phyloP scores from a whole-genome alignment of 2,888 invertebrate genomes.

The Mimumesa dahlbomi region DNA sequence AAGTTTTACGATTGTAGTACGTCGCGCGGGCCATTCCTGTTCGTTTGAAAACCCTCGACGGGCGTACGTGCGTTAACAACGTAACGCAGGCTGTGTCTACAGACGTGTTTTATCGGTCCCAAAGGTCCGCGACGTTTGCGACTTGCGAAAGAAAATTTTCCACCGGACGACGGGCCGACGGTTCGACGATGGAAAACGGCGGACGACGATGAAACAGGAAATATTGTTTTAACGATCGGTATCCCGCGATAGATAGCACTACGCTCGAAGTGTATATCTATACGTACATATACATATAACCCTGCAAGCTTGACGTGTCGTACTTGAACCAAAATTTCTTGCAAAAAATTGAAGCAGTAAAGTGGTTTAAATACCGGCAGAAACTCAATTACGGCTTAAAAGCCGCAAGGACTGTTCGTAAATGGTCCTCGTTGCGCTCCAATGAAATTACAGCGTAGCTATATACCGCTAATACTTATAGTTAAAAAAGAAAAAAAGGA shows the following conservation, averaged over 20 bases:
- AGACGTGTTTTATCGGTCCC: conserved; percentile 44
- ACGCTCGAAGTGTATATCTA: conserved; percentile 26
- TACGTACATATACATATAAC: neutral
- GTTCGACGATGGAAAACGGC: conserved; percentile 3
- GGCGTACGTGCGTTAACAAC: conserved; percentile 25
- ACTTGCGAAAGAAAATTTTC: conserved; percentile 7
- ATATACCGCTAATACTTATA: neutral
- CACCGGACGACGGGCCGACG: too few relatives aligned
- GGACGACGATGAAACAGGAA: too few relatives aligned
- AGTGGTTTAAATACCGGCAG: conserved; percentile 41
- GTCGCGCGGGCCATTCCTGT: conserved; percentile 12
- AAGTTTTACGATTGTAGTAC: conserved; percentile 41
- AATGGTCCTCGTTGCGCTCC: conserved; percentile 16
- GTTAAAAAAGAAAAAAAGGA: too few relatives aligned
- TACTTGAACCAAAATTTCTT: neutral
- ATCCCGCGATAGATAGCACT: too few relatives aligned
- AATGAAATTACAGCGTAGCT: conserved; percentile 22
- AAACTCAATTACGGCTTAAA: conserved; percentile 38
- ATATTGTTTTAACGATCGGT: conserved; percentile 50
- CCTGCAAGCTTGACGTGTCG: neutral
- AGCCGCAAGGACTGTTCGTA: conserved; percentile 24
- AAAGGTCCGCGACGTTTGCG: conserved; percentile 16
- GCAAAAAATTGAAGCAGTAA: conserved; percentile 20
- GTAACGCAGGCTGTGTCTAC: conserved; percentile 19
- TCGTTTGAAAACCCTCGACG: neutral